phyloP scores from a whole-genome alignment of 2,888 invertebrate species.

The Deroplatys truncata region DNA sequence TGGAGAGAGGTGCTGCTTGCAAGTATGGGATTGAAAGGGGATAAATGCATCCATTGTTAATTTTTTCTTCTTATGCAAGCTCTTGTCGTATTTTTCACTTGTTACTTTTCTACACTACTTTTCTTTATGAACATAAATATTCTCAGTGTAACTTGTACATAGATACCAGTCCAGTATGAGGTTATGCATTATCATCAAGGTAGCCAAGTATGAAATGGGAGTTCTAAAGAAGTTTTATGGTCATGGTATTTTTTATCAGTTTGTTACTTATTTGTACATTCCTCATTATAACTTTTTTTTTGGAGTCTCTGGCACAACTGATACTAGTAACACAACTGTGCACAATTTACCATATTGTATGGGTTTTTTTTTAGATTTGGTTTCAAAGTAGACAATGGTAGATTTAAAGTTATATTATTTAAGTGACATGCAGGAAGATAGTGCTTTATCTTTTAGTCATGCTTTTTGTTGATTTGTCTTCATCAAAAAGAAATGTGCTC shows the following conservation, averaged over 20 bases:
- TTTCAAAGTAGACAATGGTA: background rate
- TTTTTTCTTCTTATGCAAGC: constrained; percentile 31
- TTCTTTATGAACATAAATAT: constrained; percentile 19
- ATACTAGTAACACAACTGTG: background rate
- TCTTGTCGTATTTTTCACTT: constrained; percentile 33
- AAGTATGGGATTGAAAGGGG: constrained; percentile 42
- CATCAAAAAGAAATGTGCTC: background rate
- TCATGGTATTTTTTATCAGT: background rate
- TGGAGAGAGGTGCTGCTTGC: constrained; percentile 16
- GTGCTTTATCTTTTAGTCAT: background rate
- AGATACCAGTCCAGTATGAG: constrained; percentile 4
- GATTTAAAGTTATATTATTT: background rate
- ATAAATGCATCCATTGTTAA: constrained; percentile 46
- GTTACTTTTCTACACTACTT: constrained; percentile 34
- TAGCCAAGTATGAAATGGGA: background rate
- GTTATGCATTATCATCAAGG: background rate
- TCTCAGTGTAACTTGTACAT: constrained; percentile 3
- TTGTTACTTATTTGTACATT: background rate
- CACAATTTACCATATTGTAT: background rate
- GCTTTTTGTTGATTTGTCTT: background rate
- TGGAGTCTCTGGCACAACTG: background rate
- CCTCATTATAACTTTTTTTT: background rate
- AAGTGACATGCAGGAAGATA: background rate
- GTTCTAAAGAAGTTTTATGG: background rate
- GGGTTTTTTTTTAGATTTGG: background rate